Evolutionary conservation across 2,888 invertebrate species (phyloP), one percentile per base, ranked within the genome.

Genomic region (Rhodophaea formosa): DNA sequence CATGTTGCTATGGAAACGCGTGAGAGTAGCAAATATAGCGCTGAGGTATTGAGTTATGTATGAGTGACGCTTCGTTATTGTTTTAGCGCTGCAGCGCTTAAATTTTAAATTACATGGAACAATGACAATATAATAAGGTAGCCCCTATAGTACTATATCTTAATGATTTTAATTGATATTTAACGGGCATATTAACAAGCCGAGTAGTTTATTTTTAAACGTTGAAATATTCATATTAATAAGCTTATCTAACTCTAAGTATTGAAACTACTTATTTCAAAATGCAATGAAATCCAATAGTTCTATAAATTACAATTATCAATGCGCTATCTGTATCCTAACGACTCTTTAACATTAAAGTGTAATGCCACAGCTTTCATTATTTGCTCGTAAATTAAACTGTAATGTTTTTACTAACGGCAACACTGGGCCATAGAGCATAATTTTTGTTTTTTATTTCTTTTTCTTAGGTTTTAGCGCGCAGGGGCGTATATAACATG

Each of bases 371-470:
- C 23, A 39, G 10, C 16, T 10, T 16, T 16, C 8, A 8, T 45
- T 45, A 16, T 45, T 45, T 45, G 10, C 8, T 10, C 17, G 16
- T 45, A 10, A 45, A 45, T 45, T 16, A 45, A 45, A 45, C 7
- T 44, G 8, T 46, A 16, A 15, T 46, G 12, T 29, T 46, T 46
- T 46, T 29, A 46, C 46, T 46, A 29, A 12, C 8, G 10, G 49
- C 49, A 32, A 51, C 49, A 51, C 49, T 10, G n/a, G 10, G 12
- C 49, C 49, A 51, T 51, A 51, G 12, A 51, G 32, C 10, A 51
- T 39, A 32, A 32, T 30, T 23, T 29, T 30, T 49, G 8, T 49
- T 51, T 29, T 30, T 49, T 10, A 32, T 51, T 51, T 35, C 8
- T 10, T 51, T 32, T 51, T 15, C n/a, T 35, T 51, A 32, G 32